A percentile compares a stretch with the other conserved stretches of the same genome.
Evolutionary conservation across 1,140 invertebrate species (phyloP).

Genomic region (Drosophila melanogaster): Release_6_plus_ISO1_MT NT_037436.4:879501-880000

Average conservation of each 20-base stretch:
- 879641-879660: constrained; percentile 94
- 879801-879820: constrained; percentile 64
- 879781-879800: constrained; percentile 14
- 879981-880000: constrained; percentile 94
- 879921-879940: constrained; percentile 86
- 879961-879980: constrained; percentile 97
- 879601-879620: constrained; percentile 90
- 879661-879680: constrained; percentile 92
- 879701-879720: constrained; percentile 93
- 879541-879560: constrained; percentile 85
- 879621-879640: constrained; percentile 91
- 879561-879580: constrained; percentile 88
- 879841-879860: constrained; percentile 53
- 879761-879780: constrained; percentile 70
- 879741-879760: constrained; percentile 75
- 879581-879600: constrained; percentile 91
- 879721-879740: constrained; percentile 85
- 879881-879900: constrained; percentile 94
- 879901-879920: constrained; percentile 88
- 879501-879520: constrained; percentile 82
- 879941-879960: constrained; percentile 93
- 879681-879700: constrained; percentile 91
- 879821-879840: constrained; percentile 82
- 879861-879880: constrained; percentile 89
- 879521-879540: constrained; percentile 85